A percentile compares a stretch with the other conserved stretches of the same genome.
Conservation (phyloP, 64 coral and sea anemone species). For the Platygyra sinensis region DNA sequence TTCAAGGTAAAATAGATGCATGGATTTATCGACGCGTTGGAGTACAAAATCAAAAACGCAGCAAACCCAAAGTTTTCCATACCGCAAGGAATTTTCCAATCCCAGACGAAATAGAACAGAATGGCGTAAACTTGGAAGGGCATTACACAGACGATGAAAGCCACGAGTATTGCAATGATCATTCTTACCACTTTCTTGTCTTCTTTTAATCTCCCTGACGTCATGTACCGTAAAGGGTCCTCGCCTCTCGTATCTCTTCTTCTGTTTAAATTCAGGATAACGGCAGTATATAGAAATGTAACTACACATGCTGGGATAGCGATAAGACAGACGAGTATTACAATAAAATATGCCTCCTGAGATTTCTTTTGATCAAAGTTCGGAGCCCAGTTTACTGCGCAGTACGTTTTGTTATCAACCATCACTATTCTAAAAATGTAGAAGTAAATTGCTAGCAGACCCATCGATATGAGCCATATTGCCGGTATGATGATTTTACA, state of each 20-base stretch:
- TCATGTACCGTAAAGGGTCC: background rate
- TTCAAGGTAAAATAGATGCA: constrained; percentile 52
- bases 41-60: constrained; percentile 17
- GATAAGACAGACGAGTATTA: constrained; percentile 5
- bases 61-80: constrained; percentile 32
- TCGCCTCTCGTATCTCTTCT: background rate
- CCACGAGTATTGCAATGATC: constrained; percentile 24
- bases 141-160: constrained; percentile 26
- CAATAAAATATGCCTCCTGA: background rate
- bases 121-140: constrained; percentile 7
- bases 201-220: background rate
- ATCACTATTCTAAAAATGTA: constrained; percentile 23
- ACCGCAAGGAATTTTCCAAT: background rate
- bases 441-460: constrained; percentile 26
- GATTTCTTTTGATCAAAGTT: background rate
- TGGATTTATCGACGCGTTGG: constrained; percentile 34
- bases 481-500: background rate
- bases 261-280: background rate
- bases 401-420: background rate
- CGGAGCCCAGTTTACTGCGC: background rate
- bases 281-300: background rate
- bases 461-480: constrained; percentile 39
- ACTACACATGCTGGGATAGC: constrained; percentile 16
- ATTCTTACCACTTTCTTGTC: constrained; percentile 16
- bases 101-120: constrained; percentile 21